Percentiles rank a stretch among this genome's conserved stretches.
Evolutionary conservation across 2,888 invertebrate genomes (phyloP).

Genomic region (Drosophila recens): DNA sequence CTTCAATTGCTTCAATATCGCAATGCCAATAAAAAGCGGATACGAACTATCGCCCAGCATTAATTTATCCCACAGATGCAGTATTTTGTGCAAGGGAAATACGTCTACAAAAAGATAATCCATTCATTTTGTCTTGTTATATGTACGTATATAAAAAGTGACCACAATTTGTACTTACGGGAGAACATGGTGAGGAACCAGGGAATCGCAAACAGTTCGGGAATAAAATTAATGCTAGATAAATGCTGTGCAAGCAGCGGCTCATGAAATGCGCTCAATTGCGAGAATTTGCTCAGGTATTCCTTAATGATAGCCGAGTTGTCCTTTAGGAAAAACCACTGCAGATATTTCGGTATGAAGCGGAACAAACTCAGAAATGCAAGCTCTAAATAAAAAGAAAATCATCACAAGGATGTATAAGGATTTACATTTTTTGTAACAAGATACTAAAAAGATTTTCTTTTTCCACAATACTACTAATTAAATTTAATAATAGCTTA

Average conservation of each 20-base stretch:
- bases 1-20: constrained; percentile 94
- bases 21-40: constrained; percentile 97
- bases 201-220: constrained; percentile 98
- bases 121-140: no score
- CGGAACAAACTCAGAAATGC: constrained; percentile 97
- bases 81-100: constrained; percentile 98
- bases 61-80: constrained; percentile 98
- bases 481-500: no score
- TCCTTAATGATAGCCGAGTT: constrained; percentile 98
- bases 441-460: no score
- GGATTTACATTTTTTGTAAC: no score
- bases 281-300: constrained; percentile 98
- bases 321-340: constrained; percentile 98
- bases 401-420: no score
- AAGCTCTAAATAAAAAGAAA: constrained; percentile 88
- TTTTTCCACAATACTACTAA: no score
- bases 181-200: constrained; percentile 99
- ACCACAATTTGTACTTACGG: constrained; percentile 88
- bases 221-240: constrained; percentile 96
- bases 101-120: constrained; percentile 89
- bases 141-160: no score
- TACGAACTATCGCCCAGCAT: constrained; percentile 96
- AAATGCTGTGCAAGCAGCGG: constrained; percentile 96
- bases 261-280: constrained; percentile 97
- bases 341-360: constrained; percentile 98